Base-by-base conservation (phyloP, 2,888 invertebrate genomes). In the Thymelicus acteon region DNA sequence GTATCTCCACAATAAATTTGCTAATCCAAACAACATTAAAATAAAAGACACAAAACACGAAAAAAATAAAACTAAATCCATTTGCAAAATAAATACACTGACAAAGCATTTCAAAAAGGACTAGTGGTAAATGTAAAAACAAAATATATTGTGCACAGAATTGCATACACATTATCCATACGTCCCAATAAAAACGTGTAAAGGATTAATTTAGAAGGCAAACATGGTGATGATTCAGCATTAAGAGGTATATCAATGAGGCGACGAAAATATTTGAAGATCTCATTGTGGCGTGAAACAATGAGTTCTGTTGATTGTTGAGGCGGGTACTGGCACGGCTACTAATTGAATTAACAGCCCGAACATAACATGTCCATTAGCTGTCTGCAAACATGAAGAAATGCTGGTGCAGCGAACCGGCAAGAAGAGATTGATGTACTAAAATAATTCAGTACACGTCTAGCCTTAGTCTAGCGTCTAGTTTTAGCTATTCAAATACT, bases 361-460 rank as follows among this genome's bases (percentile, higher is more conserved):
- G 82, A 87, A 90, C 91, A 92, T 82, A 89, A 83, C 86, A 86
- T 88, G 80, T 89, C 89, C 91, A 93, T 92, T 92, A 92, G 74
- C 81, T 81, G 79, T 83, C 78, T 77, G 84, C 84, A 87, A 88
- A 89, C 83, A 86, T 75, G 76, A 79, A 79, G 78, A 80, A 78
- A 77, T 76, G 73, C 75, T 70, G 54, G 72, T 76, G 67, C 69
- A 73, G 44, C 60, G 54, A 65, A 60, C 72, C 58, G 66, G 48
- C 64, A 44, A 44, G 44, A 44, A 44, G 40, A 62, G 71, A 49
- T 49, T 6, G 47, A 58, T 24, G 58, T 58, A 44, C 8, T 44
- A 44, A 44, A 44, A 44, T 4, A 31, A 31, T 31, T 31, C 31
- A 31, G 31, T 31, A 31, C 31, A 31, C 31, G 31, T 31, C 31